phyloP scores from a whole-genome alignment of 2,888 invertebrate genomes.

The Rhorus exstirpatorius region DNA sequence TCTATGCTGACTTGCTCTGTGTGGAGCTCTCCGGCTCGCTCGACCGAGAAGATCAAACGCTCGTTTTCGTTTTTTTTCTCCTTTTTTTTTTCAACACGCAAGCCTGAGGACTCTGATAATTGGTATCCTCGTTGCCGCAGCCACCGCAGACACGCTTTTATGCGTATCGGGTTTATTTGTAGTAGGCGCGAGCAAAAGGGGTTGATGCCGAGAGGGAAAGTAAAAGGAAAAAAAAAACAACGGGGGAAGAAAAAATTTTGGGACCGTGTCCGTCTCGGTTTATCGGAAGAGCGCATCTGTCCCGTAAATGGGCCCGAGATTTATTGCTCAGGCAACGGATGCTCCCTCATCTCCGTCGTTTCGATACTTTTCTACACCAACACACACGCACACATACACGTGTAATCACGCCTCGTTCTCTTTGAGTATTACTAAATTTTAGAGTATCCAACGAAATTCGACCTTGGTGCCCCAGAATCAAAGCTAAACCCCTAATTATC shows the following conservation, averaged over 20 bases:
- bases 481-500: conserved; percentile 13
- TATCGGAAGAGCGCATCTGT: conserved; percentile 83
- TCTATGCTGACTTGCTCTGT: no score
- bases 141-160: conserved; percentile 39
- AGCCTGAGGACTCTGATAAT: conserved; percentile 47
- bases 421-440: background rate
- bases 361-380: conserved; percentile 49
- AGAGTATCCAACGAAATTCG: conserved; percentile 23
- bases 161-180: conserved; percentile 34
- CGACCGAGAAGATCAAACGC: no score
- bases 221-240: background rate
- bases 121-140: conserved; percentile 46
- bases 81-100: conserved; percentile 3
- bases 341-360: conserved; percentile 80
- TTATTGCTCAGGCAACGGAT: conserved; percentile 82
- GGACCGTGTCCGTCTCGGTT: conserved; percentile 73
- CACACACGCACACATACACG: no score
- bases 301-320: conserved; percentile 83
- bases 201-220: conserved; percentile 22
- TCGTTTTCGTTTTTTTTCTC: no score
- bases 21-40: no score
- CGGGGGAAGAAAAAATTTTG: conserved; percentile 27
- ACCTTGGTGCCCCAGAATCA: conserved; percentile 14
- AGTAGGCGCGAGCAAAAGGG: conserved; percentile 27
- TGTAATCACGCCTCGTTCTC: no score